These are phyloP conservation scores for Trichosurus vulpecula DNA, from an alignment of 2,797 vertebrate species.

Conservation along the genomic window DNA sequence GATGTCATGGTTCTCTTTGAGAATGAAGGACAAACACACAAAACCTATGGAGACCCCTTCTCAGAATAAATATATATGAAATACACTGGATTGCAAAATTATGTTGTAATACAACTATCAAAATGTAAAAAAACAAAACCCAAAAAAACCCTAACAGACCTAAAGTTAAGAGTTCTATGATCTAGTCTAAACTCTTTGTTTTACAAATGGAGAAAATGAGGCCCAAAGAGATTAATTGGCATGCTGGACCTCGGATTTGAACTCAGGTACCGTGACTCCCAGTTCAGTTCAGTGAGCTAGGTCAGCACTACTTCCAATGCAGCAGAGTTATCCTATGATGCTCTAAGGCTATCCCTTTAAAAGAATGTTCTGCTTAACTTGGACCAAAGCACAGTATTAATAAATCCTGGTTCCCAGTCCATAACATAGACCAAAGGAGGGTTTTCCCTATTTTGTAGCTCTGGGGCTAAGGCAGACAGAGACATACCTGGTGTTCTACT, in stretches of 20 bases:
- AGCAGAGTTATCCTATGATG: not conserved
- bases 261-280: not conserved
- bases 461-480: constrained; percentile 55
- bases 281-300: not conserved
- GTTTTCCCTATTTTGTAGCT: not conserved
- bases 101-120: not conserved
- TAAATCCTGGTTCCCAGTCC: constrained; percentile 27
- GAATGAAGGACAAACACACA: too few species aligned
- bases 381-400: not conserved
- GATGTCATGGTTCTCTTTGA: too few species aligned
- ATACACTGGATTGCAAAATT: not conserved
- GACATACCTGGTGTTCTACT: constrained; percentile 13
- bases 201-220: not conserved
- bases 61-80: not conserved
- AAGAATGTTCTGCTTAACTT: not conserved
- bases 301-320: not conserved
- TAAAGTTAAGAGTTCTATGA: not conserved
- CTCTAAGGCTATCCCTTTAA: not conserved
- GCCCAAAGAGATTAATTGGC: not conserved
- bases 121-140: not conserved
- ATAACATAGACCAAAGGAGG: not conserved
- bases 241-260: not conserved
- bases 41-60: too few species aligned
- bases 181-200: not conserved
- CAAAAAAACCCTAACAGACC: not conserved